A percentile compares a stretch with the other conserved stretches of the same genome.
Conservation (phyloP, 1,140 invertebrate genomes). For the Dolichoris vasculosae region DNA sequence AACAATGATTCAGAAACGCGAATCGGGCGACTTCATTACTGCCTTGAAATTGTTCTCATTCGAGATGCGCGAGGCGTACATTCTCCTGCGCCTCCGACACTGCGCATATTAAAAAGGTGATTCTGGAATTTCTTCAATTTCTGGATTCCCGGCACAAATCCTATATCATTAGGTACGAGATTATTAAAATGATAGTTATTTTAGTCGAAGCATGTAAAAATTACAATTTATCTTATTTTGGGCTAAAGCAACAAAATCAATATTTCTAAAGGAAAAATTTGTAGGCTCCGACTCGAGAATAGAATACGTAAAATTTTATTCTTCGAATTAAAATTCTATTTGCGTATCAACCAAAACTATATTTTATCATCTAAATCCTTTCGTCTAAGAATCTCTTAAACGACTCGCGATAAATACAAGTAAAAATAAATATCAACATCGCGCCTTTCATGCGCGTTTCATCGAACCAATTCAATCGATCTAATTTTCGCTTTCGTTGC, state of each 20-base stretch:
- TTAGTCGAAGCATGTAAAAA: neutral
- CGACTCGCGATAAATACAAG: neutral
- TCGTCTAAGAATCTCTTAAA: too few species aligned
- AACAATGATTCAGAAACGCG: conserved; percentile 17
- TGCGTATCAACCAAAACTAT: too few species aligned
- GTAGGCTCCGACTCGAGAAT: too few species aligned
- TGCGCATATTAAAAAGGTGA: neutral
- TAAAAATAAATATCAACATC: neutral
- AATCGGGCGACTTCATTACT: conserved; percentile 28
- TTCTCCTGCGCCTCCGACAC: neutral
- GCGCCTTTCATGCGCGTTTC: neutral
- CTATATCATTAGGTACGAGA: neutral
- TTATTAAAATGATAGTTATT: neutral
- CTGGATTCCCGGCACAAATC: neutral
- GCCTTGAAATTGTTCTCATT: neutral
- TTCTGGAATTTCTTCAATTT: neutral
- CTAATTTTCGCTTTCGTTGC: neutral
- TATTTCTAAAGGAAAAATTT: neutral
- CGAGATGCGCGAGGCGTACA: neutral
- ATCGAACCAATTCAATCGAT: neutral
- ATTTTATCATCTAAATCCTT: too few species aligned
- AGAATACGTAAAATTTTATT: too few species aligned
- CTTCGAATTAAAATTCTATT: too few species aligned
- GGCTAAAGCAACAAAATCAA: neutral
- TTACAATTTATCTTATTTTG: neutral